Percentiles rank a stretch among this genome's conserved stretches.
phyloP scores from a whole-genome alignment of 2,797 vertebrate genomes.

The Ctenopoma multispine region DNA sequence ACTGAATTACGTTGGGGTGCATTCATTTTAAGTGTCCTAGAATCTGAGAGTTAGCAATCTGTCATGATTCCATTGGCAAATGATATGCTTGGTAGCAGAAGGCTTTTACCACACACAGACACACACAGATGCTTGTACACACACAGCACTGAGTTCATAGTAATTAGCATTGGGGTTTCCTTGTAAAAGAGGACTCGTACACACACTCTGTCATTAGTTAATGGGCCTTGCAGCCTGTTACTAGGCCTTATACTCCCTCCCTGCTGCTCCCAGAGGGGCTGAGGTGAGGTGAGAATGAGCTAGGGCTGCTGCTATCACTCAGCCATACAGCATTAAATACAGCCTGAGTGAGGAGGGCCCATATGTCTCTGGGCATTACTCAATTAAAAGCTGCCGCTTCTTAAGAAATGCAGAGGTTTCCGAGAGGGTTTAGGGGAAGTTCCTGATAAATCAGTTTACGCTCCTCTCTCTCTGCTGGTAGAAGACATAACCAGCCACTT shows the following conservation, averaged over 20 bases:
- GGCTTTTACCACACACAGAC: conserved; percentile 46
- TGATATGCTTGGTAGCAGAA: conserved; percentile 46
- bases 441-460: conserved; percentile 58
- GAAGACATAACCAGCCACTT: conserved; percentile 22
- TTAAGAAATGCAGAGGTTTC: conserved; percentile 52
- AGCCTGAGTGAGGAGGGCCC: conserved; percentile 59
- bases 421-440: conserved; percentile 34
- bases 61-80: conserved; percentile 54
- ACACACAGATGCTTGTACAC: conserved; percentile 37
- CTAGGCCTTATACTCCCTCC: conserved; percentile 62
- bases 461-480: conserved; percentile 25
- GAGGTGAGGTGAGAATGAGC: conserved; percentile 67
- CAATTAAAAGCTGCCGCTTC: conserved; percentile 67
- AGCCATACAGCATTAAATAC: conserved; percentile 67
- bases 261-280: conserved; percentile 60
- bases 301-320: conserved; percentile 66
- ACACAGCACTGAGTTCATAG: conserved; percentile 60
- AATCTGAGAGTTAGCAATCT: conserved; percentile 26
- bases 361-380: conserved; percentile 70
- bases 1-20: conserved; percentile 27
- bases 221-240: conserved; percentile 75
- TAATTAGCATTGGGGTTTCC: conserved; percentile 78
- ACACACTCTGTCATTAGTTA: conserved; percentile 81
- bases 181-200: conserved; percentile 67
- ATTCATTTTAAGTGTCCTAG: conserved; percentile 20